A percentile compares a stretch with the other conserved stretches of the same genome.
These are phyloP conservation scores for Calosoma granatense DNA, from an alignment of 1,140 invertebrate species.

Conservation along the genomic window DNA sequence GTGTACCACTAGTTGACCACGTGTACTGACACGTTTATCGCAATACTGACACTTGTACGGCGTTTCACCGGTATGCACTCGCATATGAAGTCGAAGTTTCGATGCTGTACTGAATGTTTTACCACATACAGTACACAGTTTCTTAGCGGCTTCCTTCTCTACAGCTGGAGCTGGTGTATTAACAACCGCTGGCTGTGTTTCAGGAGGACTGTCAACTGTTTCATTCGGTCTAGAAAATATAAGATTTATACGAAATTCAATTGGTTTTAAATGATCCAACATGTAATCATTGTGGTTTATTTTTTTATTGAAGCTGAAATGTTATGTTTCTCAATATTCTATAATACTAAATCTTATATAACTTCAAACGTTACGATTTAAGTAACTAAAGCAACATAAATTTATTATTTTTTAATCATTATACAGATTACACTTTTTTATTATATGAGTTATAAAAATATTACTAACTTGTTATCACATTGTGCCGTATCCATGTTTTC, in stretches of 20 bases:
- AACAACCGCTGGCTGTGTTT: constrained; percentile 4
- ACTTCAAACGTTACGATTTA: too few relatives aligned
- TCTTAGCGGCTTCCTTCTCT: background rate
- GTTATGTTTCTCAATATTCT: too few relatives aligned
- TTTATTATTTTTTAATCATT: too few relatives aligned
- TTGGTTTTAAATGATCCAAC: too few relatives aligned
- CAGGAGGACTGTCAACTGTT: constrained; percentile 7
- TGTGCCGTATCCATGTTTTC: too few relatives aligned
- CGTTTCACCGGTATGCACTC: constrained; percentile 31
- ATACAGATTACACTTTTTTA: too few relatives aligned
- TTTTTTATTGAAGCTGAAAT: too few relatives aligned
- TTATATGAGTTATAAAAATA: too few relatives aligned
- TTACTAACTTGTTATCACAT: too few relatives aligned
- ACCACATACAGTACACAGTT: constrained; percentile 18
- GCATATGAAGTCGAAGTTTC: constrained; percentile 30
- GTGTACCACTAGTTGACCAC: constrained; percentile 16
- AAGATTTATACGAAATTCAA: constrained; percentile 11
- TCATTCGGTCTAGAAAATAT: constrained; percentile 11
- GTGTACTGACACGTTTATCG: constrained; percentile 13
- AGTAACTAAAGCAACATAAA: too few relatives aligned
- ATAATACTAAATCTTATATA: too few relatives aligned
- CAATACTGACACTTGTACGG: constrained; percentile 19
- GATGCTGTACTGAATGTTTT: constrained; percentile 17
- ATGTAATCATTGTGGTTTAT: too few relatives aligned
- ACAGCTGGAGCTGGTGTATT: background rate